Evolutionary conservation across 2,113 vertebrate species (phyloP).

Genomic region (Tachuris rubrigastra): DNA sequence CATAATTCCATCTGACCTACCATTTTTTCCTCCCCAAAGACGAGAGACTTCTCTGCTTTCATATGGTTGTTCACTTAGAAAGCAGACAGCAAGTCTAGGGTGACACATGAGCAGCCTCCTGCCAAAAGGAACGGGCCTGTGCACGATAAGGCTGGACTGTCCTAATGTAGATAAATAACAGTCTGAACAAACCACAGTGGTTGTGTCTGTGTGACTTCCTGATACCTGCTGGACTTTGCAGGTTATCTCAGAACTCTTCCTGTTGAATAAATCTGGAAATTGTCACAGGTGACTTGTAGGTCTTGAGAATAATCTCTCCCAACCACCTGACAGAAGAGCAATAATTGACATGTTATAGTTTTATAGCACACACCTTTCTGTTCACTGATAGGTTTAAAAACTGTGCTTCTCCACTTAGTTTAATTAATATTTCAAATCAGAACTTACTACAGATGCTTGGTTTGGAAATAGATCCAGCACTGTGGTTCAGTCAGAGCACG

Average conservation of each 20-base stretch:
- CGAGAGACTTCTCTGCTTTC: background rate
- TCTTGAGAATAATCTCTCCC: background rate
- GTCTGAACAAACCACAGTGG: background rate
- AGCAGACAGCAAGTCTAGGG: background rate
- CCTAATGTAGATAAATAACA: background rate
- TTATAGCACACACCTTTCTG: background rate
- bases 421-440: background rate
- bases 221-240: background rate
- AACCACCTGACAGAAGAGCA: background rate
- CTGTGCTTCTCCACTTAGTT: background rate
- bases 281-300: background rate
- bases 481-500: background rate
- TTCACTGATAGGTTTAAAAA: background rate
- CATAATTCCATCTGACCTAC: background rate
- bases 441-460: background rate
- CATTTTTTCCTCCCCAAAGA: background rate
- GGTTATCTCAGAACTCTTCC: background rate
- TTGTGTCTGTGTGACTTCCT: background rate
- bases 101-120: background rate
- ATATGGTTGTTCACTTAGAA: background rate
- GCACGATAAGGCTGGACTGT: background rate
- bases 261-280: background rate
- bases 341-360: background rate
- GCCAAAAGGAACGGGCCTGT: background rate
- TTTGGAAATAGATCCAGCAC: background rate